Conservation (phyloP, 2,797 vertebrate genomes). For the Molothrus aeneus region DNA sequence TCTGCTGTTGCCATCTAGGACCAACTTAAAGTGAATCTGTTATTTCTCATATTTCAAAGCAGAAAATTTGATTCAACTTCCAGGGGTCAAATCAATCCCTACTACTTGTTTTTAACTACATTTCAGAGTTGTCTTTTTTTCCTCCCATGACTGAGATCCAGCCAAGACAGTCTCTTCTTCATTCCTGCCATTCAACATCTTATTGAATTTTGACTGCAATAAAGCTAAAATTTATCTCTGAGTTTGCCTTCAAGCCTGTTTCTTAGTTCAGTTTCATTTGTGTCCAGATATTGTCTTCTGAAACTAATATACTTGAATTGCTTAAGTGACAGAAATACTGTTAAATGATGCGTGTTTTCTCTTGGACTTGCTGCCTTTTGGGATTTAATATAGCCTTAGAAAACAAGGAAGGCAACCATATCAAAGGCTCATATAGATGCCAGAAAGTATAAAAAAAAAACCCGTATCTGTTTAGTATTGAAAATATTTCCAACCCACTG, state of each 20-base stretch:
- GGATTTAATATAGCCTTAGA: neutral
- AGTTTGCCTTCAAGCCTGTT: neutral
- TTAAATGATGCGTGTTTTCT: neutral
- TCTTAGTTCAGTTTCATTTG: neutral
- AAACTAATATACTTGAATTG: neutral
- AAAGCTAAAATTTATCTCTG: neutral
- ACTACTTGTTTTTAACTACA: neutral
- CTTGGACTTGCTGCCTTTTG: neutral
- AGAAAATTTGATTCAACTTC: neutral
- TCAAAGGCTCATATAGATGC: neutral
- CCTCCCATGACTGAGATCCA: neutral
- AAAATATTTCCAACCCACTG: rapidly evolving
- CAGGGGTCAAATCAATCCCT: neutral
- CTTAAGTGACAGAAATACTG: neutral
- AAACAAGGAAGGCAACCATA: neutral
- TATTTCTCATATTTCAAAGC: constrained; percentile 10
- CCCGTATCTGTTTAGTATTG: neutral
- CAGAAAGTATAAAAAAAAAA: neutral
- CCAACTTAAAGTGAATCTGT: neutral
- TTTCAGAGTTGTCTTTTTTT: neutral
- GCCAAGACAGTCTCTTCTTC: neutral
- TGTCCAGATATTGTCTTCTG: neutral
- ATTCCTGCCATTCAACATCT: neutral
- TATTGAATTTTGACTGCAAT: neutral
- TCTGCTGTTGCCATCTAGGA: neutral